Conservation (phyloP, 2,797 vertebrate species). For the Astyanax mexicanus region DNA sequence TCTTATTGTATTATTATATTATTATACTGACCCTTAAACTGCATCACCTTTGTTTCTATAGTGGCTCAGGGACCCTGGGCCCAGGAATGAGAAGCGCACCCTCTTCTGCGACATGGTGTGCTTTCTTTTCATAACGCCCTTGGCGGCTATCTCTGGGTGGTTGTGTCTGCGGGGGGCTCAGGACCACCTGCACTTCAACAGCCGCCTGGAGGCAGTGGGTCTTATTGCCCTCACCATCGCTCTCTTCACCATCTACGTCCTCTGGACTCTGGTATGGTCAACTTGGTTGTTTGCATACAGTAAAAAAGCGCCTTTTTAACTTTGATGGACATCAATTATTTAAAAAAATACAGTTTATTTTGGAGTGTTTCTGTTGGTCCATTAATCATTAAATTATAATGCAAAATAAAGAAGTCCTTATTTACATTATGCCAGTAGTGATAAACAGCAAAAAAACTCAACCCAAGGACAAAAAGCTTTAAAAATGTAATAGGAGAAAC, state of each 20-base stretch:
- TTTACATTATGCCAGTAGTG: too few relatives aligned
- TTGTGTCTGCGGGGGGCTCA: slow-evolving; percentile 92
- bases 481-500: too few relatives aligned
- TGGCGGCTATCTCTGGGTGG: slow-evolving; percentile 95
- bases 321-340: too few relatives aligned
- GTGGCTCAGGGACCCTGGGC: slow-evolving; percentile 94
- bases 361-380: too few relatives aligned
- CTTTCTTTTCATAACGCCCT: slow-evolving; percentile 93
- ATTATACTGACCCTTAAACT: not conserved
- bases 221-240: slow-evolving; percentile 96
- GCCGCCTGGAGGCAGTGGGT: slow-evolving; percentile 91
- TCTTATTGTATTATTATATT: too few relatives aligned
- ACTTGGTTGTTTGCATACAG: not conserved
- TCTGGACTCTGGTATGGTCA: slow-evolving; percentile 92
- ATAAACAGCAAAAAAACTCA: too few relatives aligned
- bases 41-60: slow-evolving; percentile 59
- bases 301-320: not conserved
- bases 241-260: slow-evolving; percentile 96
- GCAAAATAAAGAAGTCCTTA: too few relatives aligned
- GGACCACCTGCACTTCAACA: slow-evolving; percentile 92
- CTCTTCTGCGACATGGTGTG: slow-evolving; percentile 97
- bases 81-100: slow-evolving; percentile 92
- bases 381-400: too few relatives aligned
- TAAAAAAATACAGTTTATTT: too few relatives aligned
- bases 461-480: too few relatives aligned